Evolutionary conservation across 2,113 vertebrate genomes (phyloP), one percentile per base, ranked within the genome.

Genomic region (Noctilio leporinus): DNA sequence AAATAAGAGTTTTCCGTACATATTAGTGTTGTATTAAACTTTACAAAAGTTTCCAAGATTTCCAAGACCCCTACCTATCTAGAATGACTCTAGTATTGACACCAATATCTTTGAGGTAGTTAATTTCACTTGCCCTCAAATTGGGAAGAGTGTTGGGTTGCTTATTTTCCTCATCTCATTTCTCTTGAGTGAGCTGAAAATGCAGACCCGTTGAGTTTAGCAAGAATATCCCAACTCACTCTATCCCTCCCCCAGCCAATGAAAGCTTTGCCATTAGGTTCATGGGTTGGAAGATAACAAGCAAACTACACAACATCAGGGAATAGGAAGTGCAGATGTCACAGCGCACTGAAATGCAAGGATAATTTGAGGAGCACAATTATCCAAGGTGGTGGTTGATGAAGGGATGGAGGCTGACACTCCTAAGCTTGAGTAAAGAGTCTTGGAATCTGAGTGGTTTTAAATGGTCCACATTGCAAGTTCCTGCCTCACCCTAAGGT

Each of bases 361-460:
- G 65, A 70, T 85, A 57, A 82, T 81, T 77, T 87, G 91, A 84
- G 72, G 30, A 96, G 51, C 65, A 2, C 83, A 76, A 96, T 97
- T 95, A 96, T 45, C 72, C 82, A 73, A 59, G 89, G 81, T 92
- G 94, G 93, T 72, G 69, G 86, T 92, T 94, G 94, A 33, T 45
- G 82, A 86, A 62, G 73, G 76, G 59, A 62, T 75, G 93, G 43
- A 88, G 11, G 76, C 0, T 94, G 95, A 88, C 96, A 96, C 92
- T 94, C 92, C 93, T 97, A 72, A 90, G 84, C 95, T 86, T 97
- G 96, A 96, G 93, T 85, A 73, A 93, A 96, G 81, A 86, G 87
- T 77, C 85, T 96, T 97, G 95, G 97, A 97, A 96, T 97, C 92
- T 72, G 38, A 94, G 65, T 81, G 93, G 76, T 90, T 93, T 94